phyloP scores from a whole-genome alignment of 2,888 invertebrate species.

The Arrhopalites spinosus region DNA sequence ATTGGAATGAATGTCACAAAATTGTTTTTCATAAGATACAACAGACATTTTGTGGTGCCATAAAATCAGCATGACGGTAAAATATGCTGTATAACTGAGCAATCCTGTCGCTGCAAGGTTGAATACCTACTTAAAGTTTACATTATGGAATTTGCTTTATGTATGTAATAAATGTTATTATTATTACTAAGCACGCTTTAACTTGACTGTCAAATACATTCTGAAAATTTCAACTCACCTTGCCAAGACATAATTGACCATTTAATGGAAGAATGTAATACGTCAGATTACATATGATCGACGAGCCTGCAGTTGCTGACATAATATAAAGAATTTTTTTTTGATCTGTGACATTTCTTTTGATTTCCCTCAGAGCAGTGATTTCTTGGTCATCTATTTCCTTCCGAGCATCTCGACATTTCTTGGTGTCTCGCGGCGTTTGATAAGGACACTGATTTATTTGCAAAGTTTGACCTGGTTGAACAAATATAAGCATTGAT shows the following conservation, averaged over 20 bases:
- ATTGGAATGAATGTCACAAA: conserved; percentile 16
- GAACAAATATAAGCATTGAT: too few relatives aligned
- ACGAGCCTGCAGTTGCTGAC: background rate
- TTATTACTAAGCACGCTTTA: too few relatives aligned
- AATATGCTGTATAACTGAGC: background rate
- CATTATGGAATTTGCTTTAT: too few relatives aligned
- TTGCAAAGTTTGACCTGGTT: conserved; percentile 6
- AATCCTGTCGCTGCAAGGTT: background rate
- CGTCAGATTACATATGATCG: background rate
- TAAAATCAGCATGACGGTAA: background rate
- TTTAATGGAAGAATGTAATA: conserved; percentile 13
- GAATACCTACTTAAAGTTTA: background rate
- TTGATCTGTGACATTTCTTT: background rate
- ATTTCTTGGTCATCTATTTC: conserved; percentile 18
- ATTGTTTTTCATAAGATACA: background rate
- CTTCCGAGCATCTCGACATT: conserved; percentile 9
- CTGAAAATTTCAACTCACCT: too few relatives aligned
- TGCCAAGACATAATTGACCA: conserved; percentile 29
- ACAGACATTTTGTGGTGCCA: background rate
- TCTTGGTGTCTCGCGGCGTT: background rate
- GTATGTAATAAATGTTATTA: too few relatives aligned
- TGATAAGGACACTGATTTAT: conserved; percentile 34
- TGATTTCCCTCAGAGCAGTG: background rate
- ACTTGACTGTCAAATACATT: too few relatives aligned
- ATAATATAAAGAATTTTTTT: background rate